Base-by-base conservation (phyloP, 2,888 invertebrate genomes). In the Escarpia spicata region DNA sequence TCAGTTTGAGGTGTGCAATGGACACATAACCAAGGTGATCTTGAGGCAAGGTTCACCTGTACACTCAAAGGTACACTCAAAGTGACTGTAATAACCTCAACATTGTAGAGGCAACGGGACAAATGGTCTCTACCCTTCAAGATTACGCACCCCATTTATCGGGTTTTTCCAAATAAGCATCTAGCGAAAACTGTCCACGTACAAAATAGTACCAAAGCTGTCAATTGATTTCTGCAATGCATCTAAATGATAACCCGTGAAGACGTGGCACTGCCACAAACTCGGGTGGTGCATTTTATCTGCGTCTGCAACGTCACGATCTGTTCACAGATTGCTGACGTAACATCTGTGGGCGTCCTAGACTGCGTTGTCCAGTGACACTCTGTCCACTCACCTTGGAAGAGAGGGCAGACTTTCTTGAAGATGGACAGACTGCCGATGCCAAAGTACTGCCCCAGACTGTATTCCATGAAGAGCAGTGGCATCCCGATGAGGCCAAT, bases 381-480 rank as follows among this genome's bases (percentile, higher is more conserved):
- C n/a, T 26, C 19, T 75, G 75, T 75, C 75, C 26, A 93, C 94
- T 92, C 37, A 94, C 94, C 94, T 94, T 94, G 94, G 89, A 94
- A 93, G 90, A 94, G 43, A 0, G 94, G 94, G 92, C 94, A 94
- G 89, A 94, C 94, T 92, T 93, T 93, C 91, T 94, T 94, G 94
- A 94, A 94, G 93, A 94, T 94, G 90, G 94, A 93, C 52, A 94
- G 93, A 90, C 94, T 94, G 8, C 94, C 94, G 43, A 94, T 92
- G 19, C 94, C 94, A 91, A 94, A 94, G 92, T 93, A 94, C 93
- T 94, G 94, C n/a, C 94, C 94, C 52, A 94, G 94, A n/a, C 92
- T 90, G 92, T 94, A 94, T 92, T 94, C 94, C 94, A 94, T 94
- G 92, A 94, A 94, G 26, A 94, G 93, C 89, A 94, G 94, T 19